phyloP scores from a whole-genome alignment of 2,797 vertebrate species.

The Triplophysa yarkandensis region DNA sequence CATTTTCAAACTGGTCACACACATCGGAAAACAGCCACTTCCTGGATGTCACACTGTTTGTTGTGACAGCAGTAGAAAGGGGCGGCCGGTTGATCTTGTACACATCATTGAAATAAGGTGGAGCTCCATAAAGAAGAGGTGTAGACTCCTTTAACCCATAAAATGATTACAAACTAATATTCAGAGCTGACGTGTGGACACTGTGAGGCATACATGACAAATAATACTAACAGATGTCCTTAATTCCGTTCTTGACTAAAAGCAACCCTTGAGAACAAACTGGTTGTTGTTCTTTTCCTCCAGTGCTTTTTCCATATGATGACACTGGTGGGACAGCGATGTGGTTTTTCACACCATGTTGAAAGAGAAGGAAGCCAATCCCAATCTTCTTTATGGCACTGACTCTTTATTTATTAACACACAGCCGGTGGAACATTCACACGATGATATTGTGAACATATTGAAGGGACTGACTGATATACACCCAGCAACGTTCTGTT shows the following conservation, averaged over 20 bases:
- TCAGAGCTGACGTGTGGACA: neutral
- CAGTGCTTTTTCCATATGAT: neutral
- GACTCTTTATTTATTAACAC: neutral
- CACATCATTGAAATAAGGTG: conserved; percentile 24
- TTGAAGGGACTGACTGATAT: neutral
- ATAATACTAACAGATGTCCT: neutral
- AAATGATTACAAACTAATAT: neutral
- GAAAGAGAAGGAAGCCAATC: neutral
- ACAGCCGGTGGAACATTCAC: neutral
- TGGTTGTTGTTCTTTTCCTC: no score
- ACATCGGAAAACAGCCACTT: conserved; percentile 60
- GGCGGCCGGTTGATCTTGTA: conserved; percentile 49
- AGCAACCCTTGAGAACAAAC: neutral
- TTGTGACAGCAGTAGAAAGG: conserved; percentile 71
- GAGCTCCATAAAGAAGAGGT: neutral
- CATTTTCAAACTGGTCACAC: neutral
- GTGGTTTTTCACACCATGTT: neutral
- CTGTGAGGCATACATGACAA: neutral
- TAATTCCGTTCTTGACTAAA: no score
- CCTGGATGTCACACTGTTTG: conserved; percentile 67
- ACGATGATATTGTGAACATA: neutral
- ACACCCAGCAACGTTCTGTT: neutral
- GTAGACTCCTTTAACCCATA: conserved; percentile 18
- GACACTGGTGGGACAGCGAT: neutral
- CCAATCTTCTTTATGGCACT: neutral